A percentile compares a stretch with the other conserved stretches of the same genome.
Evolutionary conservation across 37 sponge, comb jelly and placozoan genomes (phyloP).

Genomic region (Axinella damicornis): DNA sequence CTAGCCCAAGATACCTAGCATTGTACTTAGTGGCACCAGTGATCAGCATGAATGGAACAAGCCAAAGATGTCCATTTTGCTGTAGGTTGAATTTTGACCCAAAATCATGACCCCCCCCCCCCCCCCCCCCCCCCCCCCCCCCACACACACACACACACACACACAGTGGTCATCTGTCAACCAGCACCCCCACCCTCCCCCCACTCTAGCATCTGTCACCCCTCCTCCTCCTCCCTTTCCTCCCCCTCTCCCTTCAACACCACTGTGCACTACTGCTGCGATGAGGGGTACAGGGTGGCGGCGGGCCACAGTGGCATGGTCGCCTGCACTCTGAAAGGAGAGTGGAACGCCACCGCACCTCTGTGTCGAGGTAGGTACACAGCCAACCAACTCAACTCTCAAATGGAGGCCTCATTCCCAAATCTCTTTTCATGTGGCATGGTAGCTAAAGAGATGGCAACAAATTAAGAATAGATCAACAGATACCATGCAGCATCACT

Average conservation of each 20-base stretch:
- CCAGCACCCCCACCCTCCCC: conserved; percentile 1
- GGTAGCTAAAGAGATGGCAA: too few species aligned
- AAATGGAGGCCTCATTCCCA: too few species aligned
- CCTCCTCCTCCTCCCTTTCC: not conserved
- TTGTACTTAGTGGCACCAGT: too few species aligned
- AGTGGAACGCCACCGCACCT: not conserved
- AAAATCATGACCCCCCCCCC: not conserved
- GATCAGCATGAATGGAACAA: too few species aligned
- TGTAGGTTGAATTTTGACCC: too few species aligned
- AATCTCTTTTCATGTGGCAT: too few species aligned
- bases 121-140: conserved; percentile 2
- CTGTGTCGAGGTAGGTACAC: not conserved
- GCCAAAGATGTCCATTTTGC: too few species aligned
- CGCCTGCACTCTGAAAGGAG: not conserved
- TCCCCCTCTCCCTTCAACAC: not conserved
- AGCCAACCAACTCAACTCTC: too few species aligned
- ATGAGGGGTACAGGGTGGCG: not conserved
- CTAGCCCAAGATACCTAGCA: too few species aligned
- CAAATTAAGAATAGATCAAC: too few species aligned
- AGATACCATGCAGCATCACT: too few species aligned
- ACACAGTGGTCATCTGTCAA: not conserved
- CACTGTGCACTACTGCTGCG: not conserved
- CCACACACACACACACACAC: conserved; percentile 12
- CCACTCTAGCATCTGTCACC: not conserved
- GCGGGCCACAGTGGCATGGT: not conserved